Base-by-base conservation (phyloP, 2,797 vertebrate species). In the Xerus rutilus region DNA sequence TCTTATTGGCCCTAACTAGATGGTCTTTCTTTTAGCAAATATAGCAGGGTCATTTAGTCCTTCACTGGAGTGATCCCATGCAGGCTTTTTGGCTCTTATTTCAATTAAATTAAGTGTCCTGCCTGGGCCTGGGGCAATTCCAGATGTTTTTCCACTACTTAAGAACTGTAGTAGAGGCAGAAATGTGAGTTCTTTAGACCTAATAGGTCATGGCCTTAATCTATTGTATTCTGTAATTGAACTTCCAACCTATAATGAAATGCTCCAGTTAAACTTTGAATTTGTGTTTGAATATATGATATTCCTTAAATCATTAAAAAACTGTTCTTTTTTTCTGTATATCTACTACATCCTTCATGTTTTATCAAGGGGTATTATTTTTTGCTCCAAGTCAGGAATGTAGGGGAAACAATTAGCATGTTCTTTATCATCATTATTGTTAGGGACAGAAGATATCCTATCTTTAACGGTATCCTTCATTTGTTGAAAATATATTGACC, bases 91-190 rank as follows among this genome's bases (percentile, higher is more conserved):
- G 0, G 18, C 20, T 77, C 14, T 93, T 84, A 67, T 5, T 72
- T 7, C 6, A 35, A 1, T 67, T 85, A 83, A 72, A 81, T 77
- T 65, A 62, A 89, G 7, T 62, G 35, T 67, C 57, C 9, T 25
- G 8, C 30, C 45, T 72, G 62, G 17, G 13, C 1, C 5, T 72
- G 0, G 67, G 23, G 57, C 65, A n/a, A 39, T 74, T 12, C 28
- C 57, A 90, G 18, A 47, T 73, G 7, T 21, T 70, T 88, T 62
- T 72, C 2, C 6, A 54, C 0, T 65, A 23, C 9, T 30, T 17
- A 65, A 59, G 43, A 79, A 20, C 30, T 25, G 1, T 0, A 5
- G 0, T 45, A n/a, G 3, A 11, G 30, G 12, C 2, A 30, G 20
- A 7, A 47, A n/a, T 57, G n/a, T 39, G 30, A 62, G 8, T 4